A percentile compares a stretch with the other conserved stretches of the same genome.
Evolutionary conservation across 2,113 vertebrate species (phyloP).

Genomic region (Mandrillus leucophaeus): DNA sequence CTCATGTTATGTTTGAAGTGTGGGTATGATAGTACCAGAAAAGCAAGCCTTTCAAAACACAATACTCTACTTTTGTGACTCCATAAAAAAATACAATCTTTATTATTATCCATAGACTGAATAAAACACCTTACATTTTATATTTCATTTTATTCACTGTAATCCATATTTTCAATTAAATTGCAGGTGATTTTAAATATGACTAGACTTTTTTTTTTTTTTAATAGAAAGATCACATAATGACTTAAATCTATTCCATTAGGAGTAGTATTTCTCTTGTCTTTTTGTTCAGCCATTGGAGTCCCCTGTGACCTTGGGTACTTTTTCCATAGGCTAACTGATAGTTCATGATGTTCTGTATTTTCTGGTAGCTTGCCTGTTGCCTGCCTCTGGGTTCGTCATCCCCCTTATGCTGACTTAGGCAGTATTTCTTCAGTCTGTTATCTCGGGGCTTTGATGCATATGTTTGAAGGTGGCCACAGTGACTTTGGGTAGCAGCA

Average conservation of each 20-base stretch:
- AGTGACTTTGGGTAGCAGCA: slow-evolving; percentile 90
- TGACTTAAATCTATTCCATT: background rate
- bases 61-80: background rate
- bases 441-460: slow-evolving; percentile 92
- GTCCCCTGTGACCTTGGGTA: slow-evolving; percentile 83
- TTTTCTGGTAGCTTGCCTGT: slow-evolving; percentile 86
- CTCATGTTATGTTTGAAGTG: background rate
- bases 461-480: slow-evolving; percentile 92
- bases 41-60: background rate
- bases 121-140: background rate
- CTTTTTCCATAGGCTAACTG: slow-evolving; percentile 70
- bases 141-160: background rate
- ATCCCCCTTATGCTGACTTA: slow-evolving; percentile 88
- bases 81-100: background rate
- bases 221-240: background rate
- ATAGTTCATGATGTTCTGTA: slow-evolving; percentile 63
- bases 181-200: background rate
- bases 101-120: background rate
- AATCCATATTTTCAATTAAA: slow-evolving; percentile 45
- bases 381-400: slow-evolving; percentile 86
- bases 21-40: background rate
- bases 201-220: background rate
- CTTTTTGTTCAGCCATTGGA: slow-evolving; percentile 43
- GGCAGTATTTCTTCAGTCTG: slow-evolving; percentile 87
- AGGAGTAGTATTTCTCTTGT: slow-evolving; percentile 12